These are phyloP conservation scores for Julus scanicus DNA, from an alignment of 2,888 invertebrate species.

Conservation along the genomic window DNA sequence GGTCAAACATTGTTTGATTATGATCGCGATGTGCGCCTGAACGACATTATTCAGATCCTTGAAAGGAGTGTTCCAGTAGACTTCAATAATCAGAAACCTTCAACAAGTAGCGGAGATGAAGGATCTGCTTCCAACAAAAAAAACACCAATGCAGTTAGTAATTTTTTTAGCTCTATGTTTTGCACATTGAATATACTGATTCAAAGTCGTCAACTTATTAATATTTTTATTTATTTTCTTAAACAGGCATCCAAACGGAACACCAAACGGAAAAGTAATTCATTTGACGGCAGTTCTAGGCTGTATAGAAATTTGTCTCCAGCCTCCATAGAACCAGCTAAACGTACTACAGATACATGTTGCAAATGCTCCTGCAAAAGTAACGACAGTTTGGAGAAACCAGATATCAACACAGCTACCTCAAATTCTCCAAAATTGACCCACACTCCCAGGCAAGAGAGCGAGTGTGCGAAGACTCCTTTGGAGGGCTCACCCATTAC, in stretches of 20 bases:
- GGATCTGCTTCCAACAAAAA: conserved; percentile 43
- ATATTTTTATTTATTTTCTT: not conserved
- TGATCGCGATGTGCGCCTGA: conserved; percentile 77
- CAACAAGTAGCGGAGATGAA: conserved; percentile 54
- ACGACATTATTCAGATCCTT: conserved; percentile 74
- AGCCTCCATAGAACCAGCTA: not conserved
- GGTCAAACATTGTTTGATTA: conserved; percentile 81
- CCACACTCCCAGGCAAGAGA: not conserved
- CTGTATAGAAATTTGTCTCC: not conserved
- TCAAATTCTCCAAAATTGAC: not conserved
- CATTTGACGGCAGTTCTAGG: not conserved
- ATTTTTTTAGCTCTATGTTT: not conserved
- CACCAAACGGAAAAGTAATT: not conserved
- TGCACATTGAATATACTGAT: not conserved
- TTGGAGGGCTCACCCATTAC: not conserved
- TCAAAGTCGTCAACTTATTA: not conserved
- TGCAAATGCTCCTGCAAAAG: conserved; percentile 7
- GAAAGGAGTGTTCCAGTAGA: not conserved
- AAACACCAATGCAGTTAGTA: conserved; percentile 31
- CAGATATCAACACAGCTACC: not conserved
- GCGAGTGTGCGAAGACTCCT: not conserved
- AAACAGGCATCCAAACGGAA: not conserved
- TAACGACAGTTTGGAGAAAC: not conserved
- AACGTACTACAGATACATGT: not conserved
- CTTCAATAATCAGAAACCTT: not conserved